A percentile compares a stretch with the other conserved stretches of the same genome.
These are phyloP conservation scores for Hippocampus guttulatus DNA, from an alignment of 2,113 vertebrate species.

Conservation along the genomic window DNA sequence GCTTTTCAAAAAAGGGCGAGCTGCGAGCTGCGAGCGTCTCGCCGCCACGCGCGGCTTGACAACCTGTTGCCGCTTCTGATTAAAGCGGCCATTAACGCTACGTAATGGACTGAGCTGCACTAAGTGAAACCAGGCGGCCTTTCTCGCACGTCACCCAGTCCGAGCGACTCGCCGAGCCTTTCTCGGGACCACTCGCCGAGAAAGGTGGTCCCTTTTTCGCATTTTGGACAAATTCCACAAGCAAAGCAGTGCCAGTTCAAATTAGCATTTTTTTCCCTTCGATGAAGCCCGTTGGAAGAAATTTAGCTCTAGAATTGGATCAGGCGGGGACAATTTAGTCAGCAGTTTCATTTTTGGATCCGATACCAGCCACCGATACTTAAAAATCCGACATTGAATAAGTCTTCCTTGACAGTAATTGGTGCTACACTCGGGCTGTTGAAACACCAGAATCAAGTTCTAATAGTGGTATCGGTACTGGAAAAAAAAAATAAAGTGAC, in stretches of 20 bases:
- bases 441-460: too few relatives aligned
- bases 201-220: neutral
- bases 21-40: neutral
- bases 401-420: too few relatives aligned
- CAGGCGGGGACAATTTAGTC: neutral
- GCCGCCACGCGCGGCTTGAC: neutral
- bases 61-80: constrained; percentile 19
- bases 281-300: neutral
- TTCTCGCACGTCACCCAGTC: constrained; percentile 7
- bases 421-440: too few relatives aligned
- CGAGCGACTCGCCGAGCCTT: neutral
- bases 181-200: too few relatives aligned
- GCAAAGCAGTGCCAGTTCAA: neutral
- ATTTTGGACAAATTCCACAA: neutral
- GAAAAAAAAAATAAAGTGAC: too few relatives aligned
- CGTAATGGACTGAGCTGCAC: neutral
- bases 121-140: constrained; percentile 13
- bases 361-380: too few relatives aligned
- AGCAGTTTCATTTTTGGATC: neutral
- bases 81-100: constrained; percentile 20
- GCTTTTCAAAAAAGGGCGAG: neutral
- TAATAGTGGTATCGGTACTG: too few relatives aligned
- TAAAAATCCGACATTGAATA: too few relatives aligned
- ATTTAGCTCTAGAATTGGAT: neutral
- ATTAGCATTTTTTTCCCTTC: neutral